Base-by-base conservation (phyloP, 2,797 vertebrate species). In the Natrix natrix region DNA sequence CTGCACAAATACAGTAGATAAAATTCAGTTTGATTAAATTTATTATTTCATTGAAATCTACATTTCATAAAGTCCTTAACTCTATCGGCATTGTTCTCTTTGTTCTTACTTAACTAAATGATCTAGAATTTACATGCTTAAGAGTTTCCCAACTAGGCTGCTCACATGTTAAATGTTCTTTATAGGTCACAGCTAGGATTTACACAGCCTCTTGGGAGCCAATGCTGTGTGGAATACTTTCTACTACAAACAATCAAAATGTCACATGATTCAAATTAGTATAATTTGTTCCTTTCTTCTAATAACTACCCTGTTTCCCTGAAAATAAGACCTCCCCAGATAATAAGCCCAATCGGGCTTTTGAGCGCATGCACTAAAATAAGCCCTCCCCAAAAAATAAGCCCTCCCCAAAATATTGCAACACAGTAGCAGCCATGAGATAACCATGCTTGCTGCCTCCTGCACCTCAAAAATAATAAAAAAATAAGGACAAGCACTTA, bases 181-280 rank as follows among this genome's bases (percentile, higher is more conserved):
- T 90, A 54, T 11, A 90, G 66, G 48, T 16, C 60, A n/a, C 20
- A 32, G 32, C 66, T 61, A 11, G 28, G 37, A 87, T 26, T 12
- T 43, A 3, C 17, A 12, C 20, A 43, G 5, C 10, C 56, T 14
- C 43, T 92, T 87, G 32, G 78, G 32, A 90, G 4, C 60, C 57
- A 59, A 48, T 87, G 26, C 56, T 91, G 63, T 60, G 78, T 87
- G 61, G 55, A 37, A 56, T 60, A 92, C 54, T 74, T 90, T 37
- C 74, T 32, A 89, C 20, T 91, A 94, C 61, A 95, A 95, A 95
- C 95, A 43, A 0, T 88, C 92, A 14, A 90, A 22, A 87, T 91
- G 57, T 92, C 91, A 93, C 28, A n/a, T 93, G 88, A 92, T 93
- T 87, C 87, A 55, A 92, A 88, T 28, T 43, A 57, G 93, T 69